Evolutionary conservation across 1,140 invertebrate species (phyloP), one percentile per base, ranked within the genome.

Genomic region (Cardiocondyla obscurior): DNA sequence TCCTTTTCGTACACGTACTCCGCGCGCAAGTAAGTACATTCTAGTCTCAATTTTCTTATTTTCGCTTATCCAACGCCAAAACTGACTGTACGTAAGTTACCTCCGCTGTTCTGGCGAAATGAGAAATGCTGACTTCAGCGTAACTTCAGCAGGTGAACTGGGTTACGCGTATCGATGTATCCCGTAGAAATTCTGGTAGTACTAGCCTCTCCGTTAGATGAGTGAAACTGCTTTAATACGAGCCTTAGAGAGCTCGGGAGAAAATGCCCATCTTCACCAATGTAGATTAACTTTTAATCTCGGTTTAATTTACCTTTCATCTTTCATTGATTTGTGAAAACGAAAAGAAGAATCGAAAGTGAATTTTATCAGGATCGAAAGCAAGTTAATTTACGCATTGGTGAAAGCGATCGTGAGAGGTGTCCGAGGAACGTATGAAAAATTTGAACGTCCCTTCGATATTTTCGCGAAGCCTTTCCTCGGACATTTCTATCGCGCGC

Each of bases 11-110:
- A 53, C 44, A 28, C 25, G 30, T 36, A 79, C 33, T 39, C 22
- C 6, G 33, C 49, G 62, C 62, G 36, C 62, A 79, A 69, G 60
- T 79, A 79, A 79, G 74, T 79, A 79, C 74, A 22, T 36, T 46
- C 25, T 67, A 28, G 2, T 62, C 25, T 53, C 62, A 53, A 36
- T 69, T 79, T 53, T 69, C 46, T 53, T 53, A 67, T 49, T 57
- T 55, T 53, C 49, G 33, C 33, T 65, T 76, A 49, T 64, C 42
- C 51, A 76, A 44, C 16, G 28, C 25, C 28, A 42, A 39, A 42
- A 44, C 25, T 58, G 39, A 46, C 19, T n/a, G 55, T 46, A 58
- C n/a, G 57, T 64, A 64, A 64, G 73, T 76, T 76, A 51, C 7
- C 42, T 62, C 33, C 28, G 46, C 60, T 33, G 33, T 64, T 36